Evolutionary conservation across 2,888 invertebrate genomes (phyloP).

Genomic region (Eupithecia tripunctaria): DNA sequence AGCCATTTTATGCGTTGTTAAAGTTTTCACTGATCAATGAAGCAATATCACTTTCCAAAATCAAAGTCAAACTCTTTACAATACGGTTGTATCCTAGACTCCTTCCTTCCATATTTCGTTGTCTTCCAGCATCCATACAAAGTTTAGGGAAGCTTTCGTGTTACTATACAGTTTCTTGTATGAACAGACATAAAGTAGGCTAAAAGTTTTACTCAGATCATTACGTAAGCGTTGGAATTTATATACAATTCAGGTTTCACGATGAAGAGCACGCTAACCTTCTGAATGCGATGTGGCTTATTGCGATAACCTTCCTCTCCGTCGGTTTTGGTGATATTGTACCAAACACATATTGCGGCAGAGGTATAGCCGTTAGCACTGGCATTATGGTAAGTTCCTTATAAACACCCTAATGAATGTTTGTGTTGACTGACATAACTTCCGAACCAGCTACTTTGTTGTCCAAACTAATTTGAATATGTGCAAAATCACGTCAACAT

Average conservation of each 20-base stretch:
- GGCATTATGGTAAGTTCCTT: constrained; percentile 98
- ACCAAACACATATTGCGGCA: constrained; percentile 99
- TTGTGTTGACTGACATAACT: constrained; percentile 77
- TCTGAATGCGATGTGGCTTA: constrained; percentile 99
- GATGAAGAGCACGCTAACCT: constrained; percentile 99
- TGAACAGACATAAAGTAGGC: constrained; percentile 50
- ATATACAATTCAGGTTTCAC: constrained; percentile 93
- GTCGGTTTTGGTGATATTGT: constrained; percentile 99
- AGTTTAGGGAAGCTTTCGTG: constrained; percentile 52
- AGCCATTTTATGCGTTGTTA: constrained; percentile 82
- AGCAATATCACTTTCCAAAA: constrained; percentile 63
- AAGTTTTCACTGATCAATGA: constrained; percentile 59
- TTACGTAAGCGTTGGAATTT: constrained; percentile 76
- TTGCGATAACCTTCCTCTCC: constrained; percentile 99
- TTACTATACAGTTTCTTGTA: constrained; percentile 58
- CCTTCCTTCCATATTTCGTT: constrained; percentile 54
- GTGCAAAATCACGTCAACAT: constrained; percentile 52
- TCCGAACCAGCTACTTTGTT: constrained; percentile 33
- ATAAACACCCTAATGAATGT: constrained; percentile 63
- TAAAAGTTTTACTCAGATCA: constrained; percentile 52
- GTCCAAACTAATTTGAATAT: constrained; percentile 36
- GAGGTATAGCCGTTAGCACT: constrained; percentile 99
- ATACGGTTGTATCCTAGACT: constrained; percentile 53
- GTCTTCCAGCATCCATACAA: constrained; percentile 58
- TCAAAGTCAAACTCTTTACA: constrained; percentile 83